These are phyloP conservation scores for Onthophagus sagittarius DNA, from an alignment of 2,888 invertebrate species.

Conservation along the genomic window DNA sequence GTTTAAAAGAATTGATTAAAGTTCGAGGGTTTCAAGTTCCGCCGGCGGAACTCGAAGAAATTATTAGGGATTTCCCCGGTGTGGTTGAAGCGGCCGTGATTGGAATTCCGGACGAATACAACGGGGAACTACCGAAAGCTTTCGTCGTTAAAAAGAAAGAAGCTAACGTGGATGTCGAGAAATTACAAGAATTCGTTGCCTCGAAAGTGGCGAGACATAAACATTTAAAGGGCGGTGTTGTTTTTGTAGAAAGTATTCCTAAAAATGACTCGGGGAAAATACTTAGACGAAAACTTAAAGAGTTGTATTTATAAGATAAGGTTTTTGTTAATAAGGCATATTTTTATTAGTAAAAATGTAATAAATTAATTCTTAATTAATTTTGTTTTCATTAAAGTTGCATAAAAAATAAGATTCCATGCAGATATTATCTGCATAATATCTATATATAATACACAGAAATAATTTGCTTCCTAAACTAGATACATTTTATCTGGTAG, in stretches of 20 bases:
- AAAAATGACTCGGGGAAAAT: constrained; percentile 78
- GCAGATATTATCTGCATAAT: too few relatives aligned
- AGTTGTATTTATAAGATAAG: constrained; percentile 25
- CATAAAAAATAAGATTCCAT: too few relatives aligned
- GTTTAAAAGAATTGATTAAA: constrained; percentile 81
- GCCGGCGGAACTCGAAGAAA: constrained; percentile 78
- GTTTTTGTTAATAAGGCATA: not conserved
- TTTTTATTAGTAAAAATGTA: too few relatives aligned
- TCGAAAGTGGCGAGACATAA: constrained; percentile 72
- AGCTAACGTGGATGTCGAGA: constrained; percentile 49
- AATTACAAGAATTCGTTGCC: constrained; percentile 59
- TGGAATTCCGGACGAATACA: constrained; percentile 62
- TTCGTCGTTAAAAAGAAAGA: constrained; percentile 57
- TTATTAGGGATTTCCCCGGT: constrained; percentile 65
- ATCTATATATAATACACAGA: too few relatives aligned
- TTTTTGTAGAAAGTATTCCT: constrained; percentile 65
- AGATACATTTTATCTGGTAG: too few relatives aligned
- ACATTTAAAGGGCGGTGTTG: constrained; percentile 61
- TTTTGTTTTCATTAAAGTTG: too few relatives aligned
- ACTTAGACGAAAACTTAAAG: constrained; percentile 57
- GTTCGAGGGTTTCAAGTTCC: constrained; percentile 71
- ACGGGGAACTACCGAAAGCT: constrained; percentile 72
- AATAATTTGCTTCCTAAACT: too few relatives aligned
- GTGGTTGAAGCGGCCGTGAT: constrained; percentile 78
- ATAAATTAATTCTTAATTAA: too few relatives aligned